These are phyloP conservation scores for Masnerella sp. DNA, from an alignment of 2,888 invertebrate species.

Conservation along the genomic window DNA sequence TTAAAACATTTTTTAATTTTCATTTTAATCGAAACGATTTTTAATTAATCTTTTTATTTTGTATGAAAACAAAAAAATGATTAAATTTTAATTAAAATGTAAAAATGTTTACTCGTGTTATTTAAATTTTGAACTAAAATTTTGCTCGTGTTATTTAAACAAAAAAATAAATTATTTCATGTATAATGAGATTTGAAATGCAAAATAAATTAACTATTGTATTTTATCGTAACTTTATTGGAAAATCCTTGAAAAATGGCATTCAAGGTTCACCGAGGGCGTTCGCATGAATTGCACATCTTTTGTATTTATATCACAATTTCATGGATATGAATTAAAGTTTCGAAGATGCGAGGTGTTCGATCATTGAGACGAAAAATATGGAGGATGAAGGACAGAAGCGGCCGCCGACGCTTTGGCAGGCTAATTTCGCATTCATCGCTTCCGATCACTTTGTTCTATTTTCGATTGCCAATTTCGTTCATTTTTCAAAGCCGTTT, in stretches of 20 bases:
- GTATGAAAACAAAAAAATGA: too few species aligned
- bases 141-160: too few species aligned
- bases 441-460: constrained; percentile 23
- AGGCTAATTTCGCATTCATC: constrained; percentile 19
- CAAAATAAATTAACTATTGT: background rate
- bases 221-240: too few species aligned
- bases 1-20: too few species aligned
- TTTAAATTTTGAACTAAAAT: too few species aligned
- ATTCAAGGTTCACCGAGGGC: background rate
- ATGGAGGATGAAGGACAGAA: constrained; percentile 29
- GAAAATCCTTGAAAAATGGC: too few species aligned
- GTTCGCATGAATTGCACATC: background rate
- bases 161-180: too few species aligned
- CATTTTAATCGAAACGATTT: too few species aligned
- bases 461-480: constrained; percentile 27
- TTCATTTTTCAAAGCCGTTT: constrained; percentile 25
- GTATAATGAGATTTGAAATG: too few species aligned
- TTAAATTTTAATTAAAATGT: too few species aligned
- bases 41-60: too few species aligned
- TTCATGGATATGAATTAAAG: background rate
- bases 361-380: constrained; percentile 15
- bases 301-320: constrained; percentile 1
- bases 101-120: too few species aligned
- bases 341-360: background rate
- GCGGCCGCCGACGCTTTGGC: constrained; percentile 24